phyloP scores from a whole-genome alignment of 2,797 vertebrate species.

The Chrosomus eos region DNA sequence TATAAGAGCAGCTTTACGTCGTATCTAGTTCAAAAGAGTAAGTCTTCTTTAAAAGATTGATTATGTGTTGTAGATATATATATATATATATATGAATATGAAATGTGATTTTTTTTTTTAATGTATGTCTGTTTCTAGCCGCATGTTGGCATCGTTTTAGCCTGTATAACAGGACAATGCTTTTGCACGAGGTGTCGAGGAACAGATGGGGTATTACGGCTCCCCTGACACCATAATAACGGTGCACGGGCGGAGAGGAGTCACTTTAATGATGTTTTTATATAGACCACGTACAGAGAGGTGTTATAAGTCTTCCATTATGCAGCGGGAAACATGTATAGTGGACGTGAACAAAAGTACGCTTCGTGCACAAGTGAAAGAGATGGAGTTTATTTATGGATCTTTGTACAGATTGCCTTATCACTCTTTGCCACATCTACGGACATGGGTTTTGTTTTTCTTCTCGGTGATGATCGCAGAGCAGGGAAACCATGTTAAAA shows the following conservation, averaged over 20 bases:
- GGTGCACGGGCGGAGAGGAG: background rate
- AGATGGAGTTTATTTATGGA: conserved; percentile 45
- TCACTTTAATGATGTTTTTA: conserved; percentile 43
- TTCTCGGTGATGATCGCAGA: background rate
- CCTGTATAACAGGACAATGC: conserved; percentile 62
- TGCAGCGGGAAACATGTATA: conserved; percentile 20
- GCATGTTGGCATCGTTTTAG: conserved; percentile 36
- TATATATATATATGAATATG: background rate
- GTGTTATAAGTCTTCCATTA: conserved; percentile 51
- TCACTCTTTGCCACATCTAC: conserved; percentile 16
- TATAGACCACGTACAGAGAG: conserved; percentile 26
- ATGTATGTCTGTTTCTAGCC: conserved; percentile 51
- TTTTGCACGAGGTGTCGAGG: conserved; percentile 67
- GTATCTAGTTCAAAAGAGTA: conserved; percentile 54
- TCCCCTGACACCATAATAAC: conserved; percentile 14
- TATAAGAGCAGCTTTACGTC: conserved; percentile 61
- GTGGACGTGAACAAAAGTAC: conserved; percentile 3
- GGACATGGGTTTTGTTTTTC: conserved; percentile 28
- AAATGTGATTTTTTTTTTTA: conserved; percentile 27
- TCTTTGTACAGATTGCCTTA: conserved; percentile 52
- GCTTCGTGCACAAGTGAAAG: conserved; percentile 7
- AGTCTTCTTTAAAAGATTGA: background rate
- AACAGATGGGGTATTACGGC: conserved; percentile 50
- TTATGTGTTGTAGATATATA: conserved; percentile 8
- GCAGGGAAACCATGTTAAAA: conserved; percentile 1